phyloP scores from a whole-genome alignment of 2,113 vertebrate species.

The Gallinago jamesoni region DNA sequence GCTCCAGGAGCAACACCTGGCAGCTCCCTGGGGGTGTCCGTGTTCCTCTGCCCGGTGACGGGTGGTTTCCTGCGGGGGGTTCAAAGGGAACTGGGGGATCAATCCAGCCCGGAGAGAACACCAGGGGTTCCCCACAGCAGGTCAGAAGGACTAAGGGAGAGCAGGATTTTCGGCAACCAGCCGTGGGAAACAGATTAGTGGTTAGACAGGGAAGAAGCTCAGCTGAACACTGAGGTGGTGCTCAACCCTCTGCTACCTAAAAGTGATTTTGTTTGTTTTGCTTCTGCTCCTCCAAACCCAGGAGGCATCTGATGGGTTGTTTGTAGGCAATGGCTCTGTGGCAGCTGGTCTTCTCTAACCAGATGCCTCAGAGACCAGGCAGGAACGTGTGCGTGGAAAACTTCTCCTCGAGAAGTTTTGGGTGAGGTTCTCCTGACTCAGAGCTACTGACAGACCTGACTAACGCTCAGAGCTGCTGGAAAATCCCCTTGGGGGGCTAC shows the following conservation, averaged over 20 bases:
- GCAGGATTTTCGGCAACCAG: neutral
- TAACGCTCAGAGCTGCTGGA: slow-evolving; percentile 20
- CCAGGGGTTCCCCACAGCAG: neutral
- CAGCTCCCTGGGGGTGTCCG: neutral
- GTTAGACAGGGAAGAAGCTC: slow-evolving; percentile 40
- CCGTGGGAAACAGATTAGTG: slow-evolving; percentile 20
- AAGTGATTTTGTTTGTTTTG: neutral
- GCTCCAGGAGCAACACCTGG: neutral
- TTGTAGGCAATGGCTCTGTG: neutral
- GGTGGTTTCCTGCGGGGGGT: neutral
- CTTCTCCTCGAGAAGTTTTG: neutral
- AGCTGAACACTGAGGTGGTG: neutral
- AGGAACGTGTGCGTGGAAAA: neutral
- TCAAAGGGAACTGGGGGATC: neutral
- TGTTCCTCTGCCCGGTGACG: neutral
- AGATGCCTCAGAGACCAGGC: neutral
- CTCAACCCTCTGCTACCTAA: neutral
- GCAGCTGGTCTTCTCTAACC: neutral
- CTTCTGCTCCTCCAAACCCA: neutral
- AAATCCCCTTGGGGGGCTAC: slow-evolving; percentile 37
- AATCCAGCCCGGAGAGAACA: neutral
- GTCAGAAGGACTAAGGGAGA: neutral
- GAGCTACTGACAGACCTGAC: neutral
- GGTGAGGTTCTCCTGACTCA: neutral
- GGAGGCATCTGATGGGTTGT: neutral